phyloP scores from a whole-genome alignment of 2,888 invertebrate genomes.

The Cephus spinipes region DNA sequence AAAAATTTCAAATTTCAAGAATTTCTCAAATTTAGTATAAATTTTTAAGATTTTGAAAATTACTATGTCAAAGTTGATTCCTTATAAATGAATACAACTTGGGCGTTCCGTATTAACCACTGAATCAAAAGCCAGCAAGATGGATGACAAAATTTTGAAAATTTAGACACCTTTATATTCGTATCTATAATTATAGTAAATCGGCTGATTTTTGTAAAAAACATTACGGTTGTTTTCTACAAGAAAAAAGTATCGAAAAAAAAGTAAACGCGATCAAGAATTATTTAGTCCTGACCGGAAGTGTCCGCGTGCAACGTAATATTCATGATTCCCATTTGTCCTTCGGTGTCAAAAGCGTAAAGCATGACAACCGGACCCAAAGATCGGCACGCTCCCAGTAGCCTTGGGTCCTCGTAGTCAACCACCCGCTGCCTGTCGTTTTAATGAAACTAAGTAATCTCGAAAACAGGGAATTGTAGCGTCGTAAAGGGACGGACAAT shows the following conservation, averaged over 20 bases:
- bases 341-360: not conserved
- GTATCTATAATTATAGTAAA: not conserved
- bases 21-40: too few species aligned
- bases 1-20: too few species aligned
- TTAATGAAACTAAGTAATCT: conserved; percentile 63
- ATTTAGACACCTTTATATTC: too few species aligned
- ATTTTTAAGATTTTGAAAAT: too few species aligned
- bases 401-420: conserved; percentile 31
- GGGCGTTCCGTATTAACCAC: too few species aligned
- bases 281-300: not conserved
- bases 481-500: conserved; percentile 57
- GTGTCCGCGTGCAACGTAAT: not conserved
- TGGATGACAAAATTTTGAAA: too few species aligned
- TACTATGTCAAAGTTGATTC: too few species aligned
- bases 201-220: not conserved
- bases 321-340: not conserved
- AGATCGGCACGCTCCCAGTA: conserved; percentile 14
- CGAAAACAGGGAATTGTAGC: conserved; percentile 57
- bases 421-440: conserved; percentile 51
- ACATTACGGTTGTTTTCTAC: not conserved
- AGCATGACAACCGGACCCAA: not conserved
- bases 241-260: not conserved
- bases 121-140: too few species aligned
- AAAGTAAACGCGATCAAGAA: not conserved
- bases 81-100: too few species aligned